Evolutionary conservation across 2,888 invertebrate species (phyloP).

Genomic region (Morpho helenor): DNA sequence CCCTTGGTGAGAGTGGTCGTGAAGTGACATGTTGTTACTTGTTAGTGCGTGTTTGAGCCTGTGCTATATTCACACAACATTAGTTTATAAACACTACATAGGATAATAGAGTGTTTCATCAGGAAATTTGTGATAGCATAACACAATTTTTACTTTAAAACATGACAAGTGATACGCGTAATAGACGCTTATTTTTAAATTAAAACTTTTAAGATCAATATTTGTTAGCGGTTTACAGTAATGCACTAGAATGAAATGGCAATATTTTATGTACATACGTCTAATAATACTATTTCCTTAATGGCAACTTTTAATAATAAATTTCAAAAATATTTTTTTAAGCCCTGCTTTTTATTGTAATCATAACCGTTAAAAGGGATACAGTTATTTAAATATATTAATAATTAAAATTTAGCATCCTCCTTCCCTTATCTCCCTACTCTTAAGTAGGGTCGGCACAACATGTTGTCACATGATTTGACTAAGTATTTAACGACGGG

Average conservation of each 20-base stretch:
- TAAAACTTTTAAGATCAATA: slow-evolving; percentile 17
- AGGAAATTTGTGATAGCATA: neutral
- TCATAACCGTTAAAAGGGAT: too few relatives aligned
- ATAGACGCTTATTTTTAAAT: slow-evolving; percentile 15
- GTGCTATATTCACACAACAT: too few relatives aligned
- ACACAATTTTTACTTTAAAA: slow-evolving; percentile 7
- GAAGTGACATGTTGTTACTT: too few relatives aligned
- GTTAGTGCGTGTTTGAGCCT: too few relatives aligned
- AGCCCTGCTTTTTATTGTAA: slow-evolving; percentile 7
- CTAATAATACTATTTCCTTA: slow-evolving; percentile 4
- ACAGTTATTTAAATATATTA: too few relatives aligned
- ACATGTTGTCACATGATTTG: too few relatives aligned
- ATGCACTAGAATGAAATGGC: slow-evolving; percentile 14
- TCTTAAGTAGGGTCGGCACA: too few relatives aligned
- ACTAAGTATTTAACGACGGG: too few relatives aligned
- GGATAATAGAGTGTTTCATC: neutral
- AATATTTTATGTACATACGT: slow-evolving; percentile 3
- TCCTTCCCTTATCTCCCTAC: too few relatives aligned
- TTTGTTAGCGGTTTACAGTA: slow-evolving; percentile 10
- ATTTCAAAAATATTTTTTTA: slow-evolving; percentile 10
- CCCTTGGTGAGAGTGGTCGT: too few relatives aligned
- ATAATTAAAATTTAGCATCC: too few relatives aligned
- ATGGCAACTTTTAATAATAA: slow-evolving; percentile 20
- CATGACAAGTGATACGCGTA: slow-evolving; percentile 12
- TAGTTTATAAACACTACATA: too few relatives aligned